Percentiles rank a stretch among this genome's conserved stretches.
These are phyloP conservation scores for Sclerurus mexicanus DNA, from an alignment of 2,113 vertebrate species.

Conservation along the genomic window DNA sequence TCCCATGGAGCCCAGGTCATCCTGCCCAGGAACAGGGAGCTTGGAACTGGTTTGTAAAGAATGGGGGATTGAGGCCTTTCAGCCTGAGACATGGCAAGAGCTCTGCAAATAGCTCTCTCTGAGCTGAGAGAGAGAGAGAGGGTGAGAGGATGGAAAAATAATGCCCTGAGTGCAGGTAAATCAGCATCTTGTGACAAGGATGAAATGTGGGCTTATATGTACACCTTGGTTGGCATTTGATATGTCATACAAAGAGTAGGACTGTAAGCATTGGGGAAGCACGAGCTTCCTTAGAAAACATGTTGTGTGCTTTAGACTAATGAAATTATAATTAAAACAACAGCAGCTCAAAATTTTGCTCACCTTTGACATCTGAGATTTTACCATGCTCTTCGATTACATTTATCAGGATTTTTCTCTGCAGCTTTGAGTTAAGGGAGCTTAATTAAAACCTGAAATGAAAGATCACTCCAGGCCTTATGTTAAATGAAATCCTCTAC, in stretches of 20 bases:
- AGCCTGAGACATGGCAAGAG: not conserved
- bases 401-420: not conserved
- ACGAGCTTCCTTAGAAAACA: not conserved
- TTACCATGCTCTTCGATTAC: not conserved
- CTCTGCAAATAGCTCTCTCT: not conserved
- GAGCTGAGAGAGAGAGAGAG: not conserved
- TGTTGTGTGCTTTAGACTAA: not conserved
- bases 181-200: not conserved
- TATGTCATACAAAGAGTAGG: not conserved
- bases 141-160: not conserved
- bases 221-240: not conserved
- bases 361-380: not conserved
- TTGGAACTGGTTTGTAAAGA: not conserved
- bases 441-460: not conserved
- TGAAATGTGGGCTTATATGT: not conserved
- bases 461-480: not conserved
- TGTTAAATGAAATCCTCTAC: not conserved
- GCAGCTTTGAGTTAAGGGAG: not conserved
- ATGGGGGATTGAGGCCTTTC: not conserved
- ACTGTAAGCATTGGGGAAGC: not conserved
- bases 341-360: not conserved
- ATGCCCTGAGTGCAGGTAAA: not conserved
- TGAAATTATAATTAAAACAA: not conserved
- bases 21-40: not conserved
- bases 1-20: fast-evolving